A percentile compares a stretch with the other conserved stretches of the same genome.
Conservation (phyloP, 2,113 vertebrate species). For the Micronycteris hirsuta region DNA sequence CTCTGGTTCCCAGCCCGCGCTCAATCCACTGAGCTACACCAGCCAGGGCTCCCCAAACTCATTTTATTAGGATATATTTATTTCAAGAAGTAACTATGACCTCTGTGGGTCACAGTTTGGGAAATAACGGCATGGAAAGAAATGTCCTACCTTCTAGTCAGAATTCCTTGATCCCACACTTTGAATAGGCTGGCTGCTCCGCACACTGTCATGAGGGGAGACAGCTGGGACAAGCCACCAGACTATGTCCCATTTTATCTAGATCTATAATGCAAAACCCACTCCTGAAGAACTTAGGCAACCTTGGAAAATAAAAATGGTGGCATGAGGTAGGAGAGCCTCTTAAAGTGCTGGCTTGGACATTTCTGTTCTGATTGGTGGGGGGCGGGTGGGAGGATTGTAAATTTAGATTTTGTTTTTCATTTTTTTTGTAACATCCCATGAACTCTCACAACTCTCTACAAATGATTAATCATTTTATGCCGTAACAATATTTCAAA, state of each 20-base stretch:
- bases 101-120: not conserved
- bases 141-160: not conserved
- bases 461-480: slow-evolving; percentile 17
- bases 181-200: not conserved
- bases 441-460: slow-evolving; percentile 1
- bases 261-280: not conserved
- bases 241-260: not conserved
- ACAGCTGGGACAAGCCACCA: not conserved
- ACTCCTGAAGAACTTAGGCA: not conserved
- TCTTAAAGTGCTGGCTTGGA: not conserved
- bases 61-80: not conserved
- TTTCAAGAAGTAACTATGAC: not conserved
- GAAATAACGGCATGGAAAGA: not conserved
- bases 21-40: too few relatives aligned
- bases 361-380: slow-evolving; percentile 8
- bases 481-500: slow-evolving; percentile 44
- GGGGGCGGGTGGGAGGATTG: not conserved
- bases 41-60: too few relatives aligned
- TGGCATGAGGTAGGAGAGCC: not conserved
- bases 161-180: not conserved
- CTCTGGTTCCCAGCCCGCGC: too few relatives aligned
- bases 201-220: not conserved
- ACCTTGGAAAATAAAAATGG: not conserved
- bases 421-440: not conserved
- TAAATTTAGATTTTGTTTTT: slow-evolving; percentile 3